Evolutionary conservation across 2,113 vertebrate genomes (phyloP), one percentile per base, ranked within the genome.

Genomic region (Alethe diademata): DNA sequence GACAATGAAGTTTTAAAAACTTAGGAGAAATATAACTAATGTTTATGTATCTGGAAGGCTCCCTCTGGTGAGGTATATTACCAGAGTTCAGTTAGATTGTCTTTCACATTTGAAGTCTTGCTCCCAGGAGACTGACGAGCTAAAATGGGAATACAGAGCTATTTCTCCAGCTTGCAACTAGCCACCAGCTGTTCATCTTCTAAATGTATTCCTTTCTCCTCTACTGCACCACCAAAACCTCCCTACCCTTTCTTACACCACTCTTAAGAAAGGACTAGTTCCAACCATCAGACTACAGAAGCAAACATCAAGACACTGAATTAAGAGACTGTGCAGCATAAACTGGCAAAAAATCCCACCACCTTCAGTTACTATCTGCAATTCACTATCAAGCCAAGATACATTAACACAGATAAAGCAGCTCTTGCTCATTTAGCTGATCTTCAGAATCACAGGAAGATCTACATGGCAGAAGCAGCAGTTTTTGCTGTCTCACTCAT

Each of bases 81-180:
- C 78, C 78, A 91, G 70, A 94, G 78, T 76, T 88, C 85, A 90
- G 45, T 13, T 73, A 67, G 66, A 73, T 83, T 79, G 75, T 54
- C 64, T 94, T 94, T 95, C 72, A 92, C 60, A 58, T 91, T 90
- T 88, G 35, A 90, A 96, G 81, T 43, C 82, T 74, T 43, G 56
- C 5, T 75, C 87, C 93, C 88, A 90, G 64, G 75, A 90, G 82
- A 70, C 81, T 66, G 35, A 66, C 0, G 8, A 95, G 82, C 78
- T 93, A 97, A 93, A 95, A 95, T 26, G 60, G 82, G 92, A 96
- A 66, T 83, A 86, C n/a, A 71, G 47, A 93, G 36, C 12, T 95
- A 74, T 83, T 95, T 92, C 71, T 78, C 71, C n/a, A 80, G 62
- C 85, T 92, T 92, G 72, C 58, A 83, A 20, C 29, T 64, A 84